Evolutionary conservation across 2,888 invertebrate species (phyloP), one percentile per base, ranked within the genome.

Genomic region (Perizoma affinitatum): DNA sequence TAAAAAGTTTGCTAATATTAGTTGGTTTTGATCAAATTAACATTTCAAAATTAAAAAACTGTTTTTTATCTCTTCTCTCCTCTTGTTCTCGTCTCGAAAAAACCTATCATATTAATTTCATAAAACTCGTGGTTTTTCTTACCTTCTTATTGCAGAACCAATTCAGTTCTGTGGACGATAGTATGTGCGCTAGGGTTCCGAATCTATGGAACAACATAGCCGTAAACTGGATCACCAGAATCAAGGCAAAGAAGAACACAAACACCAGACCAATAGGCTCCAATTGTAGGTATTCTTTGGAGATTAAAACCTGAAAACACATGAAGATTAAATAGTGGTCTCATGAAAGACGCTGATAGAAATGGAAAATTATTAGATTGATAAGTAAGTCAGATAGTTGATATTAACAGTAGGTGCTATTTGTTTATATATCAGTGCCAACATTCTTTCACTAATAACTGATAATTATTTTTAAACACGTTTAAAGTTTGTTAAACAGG

Each of bases 171-270:
- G 99, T 99, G 4, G 98, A 97, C 43, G 99, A 97, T 81, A 99
- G 93, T 79, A 99, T 99, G 84, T 99, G 99, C 4, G 99, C 97
- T 63, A 99, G 91, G 1, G 99, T 99, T 80, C 98, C 98, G 82
- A 99, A 98, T 76, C 99, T 96, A 96, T 99, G 99, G 95, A 99
- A 98, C 93, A 99, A 94, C 99, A 99, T 99, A 73, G 98, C 99
- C 56, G 96, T 94, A 88, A 99, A 99, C 90, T 99, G 99, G 74
- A 99, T 98, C 44, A 98, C 93, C 88, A 99, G 93, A 91, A 99
- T 98, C 74, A 98, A 93, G 40, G 98, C 98, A 90, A 99, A 99
- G 94, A 99, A 98, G 91, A 98, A 97, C 69, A 99, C 97, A 83
- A 99, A 99, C 33, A 99, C 98, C 64, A 99, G 93, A 93, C 99